Base-by-base conservation (phyloP, 2,113 vertebrate species). In the Psephotus haematonotus region DNA sequence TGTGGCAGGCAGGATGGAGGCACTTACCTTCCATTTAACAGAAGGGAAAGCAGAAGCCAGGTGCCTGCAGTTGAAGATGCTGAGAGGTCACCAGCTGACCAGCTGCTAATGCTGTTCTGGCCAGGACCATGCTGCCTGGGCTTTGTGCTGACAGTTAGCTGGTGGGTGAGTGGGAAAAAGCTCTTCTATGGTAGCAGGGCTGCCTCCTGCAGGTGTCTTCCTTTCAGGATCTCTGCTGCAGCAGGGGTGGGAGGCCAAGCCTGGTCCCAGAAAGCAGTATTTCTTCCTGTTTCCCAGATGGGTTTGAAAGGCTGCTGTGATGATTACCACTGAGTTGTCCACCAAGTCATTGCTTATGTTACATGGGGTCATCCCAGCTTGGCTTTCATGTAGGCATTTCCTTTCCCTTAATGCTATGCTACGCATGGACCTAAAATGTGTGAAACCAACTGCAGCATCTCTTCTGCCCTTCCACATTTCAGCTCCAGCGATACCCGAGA, bases 141-240 rank as follows among this genome's bases (percentile, higher is more conserved):
- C 27, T 50, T n/a, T 76, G 22, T 9, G 13, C 72, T 14, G 11
- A 31, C 44, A 41, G 46, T 29, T 29, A 41, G 37, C 50, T 24
- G n/a, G 11, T 55, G 76, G 12, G 19, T 7, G 33, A 72, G 50
- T 28, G 44, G 50, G 77, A 68, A 23, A 7, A 11, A 0, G 1
- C 13, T 76, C 4, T 81, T 46, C 53, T 81, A 41, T 2, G 7
- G 24, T 1, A 13, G 1, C 1, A 27, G 23, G 20, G 13, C 47
- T 57, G 29, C 55, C 50, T 68, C 5, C 28, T 8, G 3, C 0
- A 0, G 24, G 4, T 1, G 0, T 16, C 11, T 70, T 44, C 41
- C 60, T 81, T 57, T n/a, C 25, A 44, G 55, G n/a, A 20, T 37
- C 46, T 65, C 53, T 35, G 35, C 53, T 67, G n/a, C 8, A 11